Evolutionary conservation across 2,797 vertebrate genomes (phyloP), one percentile per base, ranked within the genome.

Genomic region (Anguilla obscura): DNA sequence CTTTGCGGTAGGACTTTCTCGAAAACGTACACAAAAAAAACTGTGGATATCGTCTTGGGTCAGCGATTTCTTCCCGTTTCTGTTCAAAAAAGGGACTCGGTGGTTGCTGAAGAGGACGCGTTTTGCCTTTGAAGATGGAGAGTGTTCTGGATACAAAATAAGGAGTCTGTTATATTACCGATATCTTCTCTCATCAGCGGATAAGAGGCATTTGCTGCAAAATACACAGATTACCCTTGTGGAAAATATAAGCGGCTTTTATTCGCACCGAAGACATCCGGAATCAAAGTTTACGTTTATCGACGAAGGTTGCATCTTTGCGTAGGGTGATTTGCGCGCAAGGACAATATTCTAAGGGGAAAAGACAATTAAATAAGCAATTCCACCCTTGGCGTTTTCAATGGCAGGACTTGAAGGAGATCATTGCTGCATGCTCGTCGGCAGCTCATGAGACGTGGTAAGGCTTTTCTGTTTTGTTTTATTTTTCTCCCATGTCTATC

Each of bases 101-200:
- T 92, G 91, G 40, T 89, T 58, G 93, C 91, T 89, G 90, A 86
- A 89, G 93, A 90, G 92, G 92, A 93, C 92, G 90, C 91, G 89
- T 18, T 86, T 87, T 89, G 85, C 86, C 86, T 86, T 24, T 84
- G 30, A 87, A 86, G 86, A 92, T 88, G 91, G 90, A 93, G 92
- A 91, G 93, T 92, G 91, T 93, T 94, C 92, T 90, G 96, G 95
- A 96, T 94, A 92, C 94, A 90, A 85, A 94, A 91, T 91, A 93
- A 93, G 92, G 94, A 92, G 90, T 91, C 91, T 88, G 33, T 80
- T 56, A 87, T 89, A 88, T 45, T 52, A 21, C 45, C 71, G 71
- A 83, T 74, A 45, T 86, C 86, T 85, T 66, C 79, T 89, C 30
- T 63, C 66, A 76, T 58, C 45, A 52, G 88, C 48, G 89, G 86